Conservation (phyloP, 2,113 vertebrate species). For the Halichoerus grypus region DNA sequence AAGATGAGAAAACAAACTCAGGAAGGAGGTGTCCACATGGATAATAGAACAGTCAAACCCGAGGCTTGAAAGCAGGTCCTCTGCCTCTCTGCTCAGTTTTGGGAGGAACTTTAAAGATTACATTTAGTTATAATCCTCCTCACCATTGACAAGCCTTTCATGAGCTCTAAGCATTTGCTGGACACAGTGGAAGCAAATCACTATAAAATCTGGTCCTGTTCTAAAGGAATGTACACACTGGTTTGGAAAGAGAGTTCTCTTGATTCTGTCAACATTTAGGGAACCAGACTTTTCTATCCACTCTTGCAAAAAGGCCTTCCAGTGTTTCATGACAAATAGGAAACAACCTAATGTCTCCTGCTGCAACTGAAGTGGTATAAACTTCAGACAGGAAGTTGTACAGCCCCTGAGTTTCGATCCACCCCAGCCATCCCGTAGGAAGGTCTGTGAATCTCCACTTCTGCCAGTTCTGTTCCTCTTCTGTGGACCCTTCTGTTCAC, state of each 20-base stretch:
- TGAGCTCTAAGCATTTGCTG: background rate
- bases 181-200: background rate
- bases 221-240: background rate
- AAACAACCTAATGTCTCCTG: background rate
- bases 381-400: background rate
- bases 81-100: conserved; percentile 14
- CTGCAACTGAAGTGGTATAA: background rate
- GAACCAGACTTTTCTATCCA: background rate
- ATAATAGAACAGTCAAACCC: background rate
- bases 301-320: background rate
- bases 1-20: conserved; percentile 34
- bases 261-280: background rate
- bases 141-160: background rate
- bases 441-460: background rate
- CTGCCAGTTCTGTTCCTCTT: background rate
- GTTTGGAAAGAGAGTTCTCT: background rate
- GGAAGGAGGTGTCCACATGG: background rate
- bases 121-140: background rate
- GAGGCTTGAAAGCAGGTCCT: background rate
- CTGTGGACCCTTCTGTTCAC: background rate
- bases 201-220: background rate
- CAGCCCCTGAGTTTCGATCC: background rate
- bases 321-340: background rate
- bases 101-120: conserved; percentile 6
- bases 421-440: background rate